Evolutionary conservation across 2,888 invertebrate species (phyloP), one percentile per base, ranked within the genome.

Genomic region (Tachystola acroxantha): DNA sequence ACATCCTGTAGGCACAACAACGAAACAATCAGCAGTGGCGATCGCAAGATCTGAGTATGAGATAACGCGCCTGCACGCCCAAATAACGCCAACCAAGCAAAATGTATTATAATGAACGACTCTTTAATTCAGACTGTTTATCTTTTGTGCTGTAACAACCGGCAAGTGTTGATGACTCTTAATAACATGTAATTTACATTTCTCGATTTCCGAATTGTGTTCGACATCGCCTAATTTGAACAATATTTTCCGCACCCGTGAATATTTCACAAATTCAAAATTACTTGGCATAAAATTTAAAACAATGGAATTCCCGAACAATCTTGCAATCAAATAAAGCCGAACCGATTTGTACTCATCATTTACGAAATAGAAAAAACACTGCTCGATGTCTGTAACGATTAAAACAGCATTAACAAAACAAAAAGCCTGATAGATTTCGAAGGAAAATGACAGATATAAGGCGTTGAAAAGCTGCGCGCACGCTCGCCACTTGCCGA

Each of bases 151-250:
- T 78, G 74, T 73, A 79, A 81, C 78, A 64, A 74, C 78, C 74
- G 63, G 59, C 65, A 63, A 66, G 78, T 85, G 85, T 82, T 82
- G 84, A 82, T 81, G 82, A 74, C 65, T 71, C 58, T 54, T 85
- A 85, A 86, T 86, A 80, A 82, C 70, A 79, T 80, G 59, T 80
- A 77, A 86, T 86, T 85, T 81, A 53, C 63, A 65, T 74, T 77
- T 72, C 70, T 68, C 71, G 74, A 75, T 81, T 77, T 79, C 75
- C 74, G 71, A 80, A 75, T 68, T 72, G 53, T 74, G 74, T 78
- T 75, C 77, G 71, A 72, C 73, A 64, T 63, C 64, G 63, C 62
- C 74, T 77, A 80, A 81, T 77, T 75, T 58, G 60, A 63, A 59
- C 57, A 61, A 66, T 65, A 69, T 72, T 68, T 75, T 70, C 61